These are phyloP conservation scores for Chelon auratus DNA, from an alignment of 2,797 vertebrate genomes.

Conservation along the genomic window DNA sequence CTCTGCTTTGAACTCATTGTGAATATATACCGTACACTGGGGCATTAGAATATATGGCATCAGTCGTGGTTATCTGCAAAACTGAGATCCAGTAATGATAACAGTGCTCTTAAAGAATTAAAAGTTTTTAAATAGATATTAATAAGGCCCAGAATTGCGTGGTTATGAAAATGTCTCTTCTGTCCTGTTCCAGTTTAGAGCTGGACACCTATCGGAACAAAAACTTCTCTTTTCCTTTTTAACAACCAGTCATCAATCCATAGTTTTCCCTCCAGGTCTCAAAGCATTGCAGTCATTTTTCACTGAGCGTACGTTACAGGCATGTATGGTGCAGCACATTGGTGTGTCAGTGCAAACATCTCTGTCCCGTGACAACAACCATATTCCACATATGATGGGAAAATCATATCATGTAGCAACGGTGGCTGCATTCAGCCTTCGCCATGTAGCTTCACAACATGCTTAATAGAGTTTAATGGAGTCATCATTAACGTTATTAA, in stretches of 20 bases:
- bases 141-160: neutral
- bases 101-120: neutral
- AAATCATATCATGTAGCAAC: neutral
- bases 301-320: neutral
- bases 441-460: neutral
- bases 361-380: neutral
- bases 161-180: neutral
- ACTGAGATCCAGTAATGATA: slow-evolving; percentile 4
- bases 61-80: neutral
- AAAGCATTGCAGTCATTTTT: neutral
- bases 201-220: neutral
- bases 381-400: neutral
- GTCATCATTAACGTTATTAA: slow-evolving; percentile 13
- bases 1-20: neutral
- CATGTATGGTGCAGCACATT: neutral
- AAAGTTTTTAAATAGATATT: slow-evolving; percentile 11
- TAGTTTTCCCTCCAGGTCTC: slow-evolving; percentile 1
- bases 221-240: slow-evolving; percentile 3
- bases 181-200: slow-evolving; percentile 6
- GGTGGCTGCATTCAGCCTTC: neutral
- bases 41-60: neutral
- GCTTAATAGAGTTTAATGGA: slow-evolving; percentile 13
- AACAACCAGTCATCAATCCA: slow-evolving; percentile 8
- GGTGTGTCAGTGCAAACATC: neutral
- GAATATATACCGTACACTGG: neutral